Percentiles rank a stretch among this genome's conserved stretches.
Conservation (phyloP, 2,113 vertebrate species). For the Odocoileus virginianus region DNA sequence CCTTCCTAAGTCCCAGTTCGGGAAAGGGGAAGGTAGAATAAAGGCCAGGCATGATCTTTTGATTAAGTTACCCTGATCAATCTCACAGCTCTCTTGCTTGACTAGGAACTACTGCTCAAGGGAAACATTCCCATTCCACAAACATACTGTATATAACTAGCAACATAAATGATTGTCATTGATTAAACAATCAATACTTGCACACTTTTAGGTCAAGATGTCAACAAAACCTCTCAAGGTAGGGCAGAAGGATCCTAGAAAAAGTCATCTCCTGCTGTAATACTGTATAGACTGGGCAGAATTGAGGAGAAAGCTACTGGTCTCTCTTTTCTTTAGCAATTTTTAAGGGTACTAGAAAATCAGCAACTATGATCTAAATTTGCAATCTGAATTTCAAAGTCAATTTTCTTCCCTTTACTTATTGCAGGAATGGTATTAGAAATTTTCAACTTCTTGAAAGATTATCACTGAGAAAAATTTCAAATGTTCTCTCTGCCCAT, state of each 20-base stretch:
- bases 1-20: not conserved
- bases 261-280: not conserved
- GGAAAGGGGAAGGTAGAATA: not conserved
- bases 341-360: not conserved
- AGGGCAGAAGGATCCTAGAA: not conserved
- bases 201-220: not conserved
- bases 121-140: not conserved
- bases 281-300: not conserved
- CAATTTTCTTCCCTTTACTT: not conserved
- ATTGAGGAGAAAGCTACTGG: not conserved
- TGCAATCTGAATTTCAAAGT: conserved; percentile 13
- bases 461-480: not conserved
- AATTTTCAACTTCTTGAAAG: not conserved
- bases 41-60: not conserved
- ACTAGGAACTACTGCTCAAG: not conserved
- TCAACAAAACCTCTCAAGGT: not conserved
- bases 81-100: not conserved
- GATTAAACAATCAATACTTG: conserved; percentile 13
- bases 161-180: not conserved
- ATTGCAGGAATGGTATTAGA: not conserved
- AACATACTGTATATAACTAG: not conserved
- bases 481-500: not conserved
- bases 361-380: not conserved
- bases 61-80: not conserved
- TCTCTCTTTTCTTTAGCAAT: not conserved